Percentiles rank a stretch among this genome's conserved stretches.
phyloP scores from a whole-genome alignment of 2,797 vertebrate species.

The Carduelis carduelis region DNA sequence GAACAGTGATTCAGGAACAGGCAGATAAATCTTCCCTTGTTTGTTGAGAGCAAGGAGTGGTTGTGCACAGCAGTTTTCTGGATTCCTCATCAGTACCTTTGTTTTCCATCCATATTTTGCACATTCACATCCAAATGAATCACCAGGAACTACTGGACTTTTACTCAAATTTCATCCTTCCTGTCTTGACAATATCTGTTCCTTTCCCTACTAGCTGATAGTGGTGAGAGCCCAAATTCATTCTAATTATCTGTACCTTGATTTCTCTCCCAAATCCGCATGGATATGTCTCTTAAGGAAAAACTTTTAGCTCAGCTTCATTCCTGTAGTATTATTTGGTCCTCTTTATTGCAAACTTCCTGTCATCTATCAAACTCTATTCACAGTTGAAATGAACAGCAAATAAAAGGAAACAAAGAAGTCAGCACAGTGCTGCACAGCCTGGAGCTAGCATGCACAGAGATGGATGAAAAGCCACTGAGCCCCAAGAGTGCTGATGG shows the following conservation, averaged over 20 bases:
- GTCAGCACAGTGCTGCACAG: slow-evolving; percentile 2
- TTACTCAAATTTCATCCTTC: not conserved
- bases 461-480: slow-evolving; percentile 33
- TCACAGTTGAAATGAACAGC: slow-evolving; percentile 38
- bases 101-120: not conserved
- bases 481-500: slow-evolving; percentile 21
- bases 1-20: not conserved
- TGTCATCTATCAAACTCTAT: not conserved
- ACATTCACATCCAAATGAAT: not conserved
- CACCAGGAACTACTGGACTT: not conserved
- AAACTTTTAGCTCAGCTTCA: not conserved
- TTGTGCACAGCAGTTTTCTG: not conserved
- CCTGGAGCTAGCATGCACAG: not conserved
- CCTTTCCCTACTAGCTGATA: not conserved
- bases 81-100: not conserved
- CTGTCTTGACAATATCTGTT: not conserved
- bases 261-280: not conserved
- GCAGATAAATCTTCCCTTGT: not conserved
- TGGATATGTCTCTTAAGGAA: not conserved
- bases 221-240: not conserved
- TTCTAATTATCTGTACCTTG: not conserved
- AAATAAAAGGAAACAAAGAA: slow-evolving; percentile 42
- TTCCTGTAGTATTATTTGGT: not conserved
- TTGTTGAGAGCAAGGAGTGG: not conserved
- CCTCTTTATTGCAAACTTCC: slow-evolving; percentile 9